Conservation (phyloP, 2,797 vertebrate genomes). For the Fundulus diaphanus region DNA sequence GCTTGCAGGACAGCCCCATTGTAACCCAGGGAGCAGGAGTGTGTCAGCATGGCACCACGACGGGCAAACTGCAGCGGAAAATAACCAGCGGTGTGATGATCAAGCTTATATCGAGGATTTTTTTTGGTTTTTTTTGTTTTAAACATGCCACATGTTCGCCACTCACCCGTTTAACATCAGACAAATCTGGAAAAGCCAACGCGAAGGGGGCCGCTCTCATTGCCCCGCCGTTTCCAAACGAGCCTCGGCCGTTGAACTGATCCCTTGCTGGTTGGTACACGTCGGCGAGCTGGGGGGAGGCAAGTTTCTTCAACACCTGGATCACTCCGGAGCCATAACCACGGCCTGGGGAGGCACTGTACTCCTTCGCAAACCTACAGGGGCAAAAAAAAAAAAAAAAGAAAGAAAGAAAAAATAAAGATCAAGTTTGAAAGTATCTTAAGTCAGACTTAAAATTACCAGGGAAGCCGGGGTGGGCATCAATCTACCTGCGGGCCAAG, state of each 20-base stretch:
- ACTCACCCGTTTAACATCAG: slow-evolving; percentile 88
- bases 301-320: slow-evolving; percentile 93
- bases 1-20: slow-evolving; percentile 96
- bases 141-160: background rate
- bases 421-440: background rate
- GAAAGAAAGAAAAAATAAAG: too few species aligned
- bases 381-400: slow-evolving; percentile 59
- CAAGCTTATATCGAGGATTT: background rate
- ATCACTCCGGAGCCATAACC: slow-evolving; percentile 92
- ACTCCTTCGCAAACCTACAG: slow-evolving; percentile 93
- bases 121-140: too few species aligned
- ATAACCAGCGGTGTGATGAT: background rate
- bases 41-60: slow-evolving; percentile 93
- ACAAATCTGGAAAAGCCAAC: slow-evolving; percentile 80
- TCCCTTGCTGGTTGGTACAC: slow-evolving; percentile 93
- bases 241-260: slow-evolving; percentile 95
- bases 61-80: slow-evolving; percentile 83
- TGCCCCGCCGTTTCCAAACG: slow-evolving; percentile 96
- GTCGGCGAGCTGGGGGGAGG: slow-evolving; percentile 87
- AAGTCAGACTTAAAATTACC: background rate
- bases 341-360: slow-evolving; percentile 88
- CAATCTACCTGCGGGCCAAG: slow-evolving; percentile 88
- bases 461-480: background rate
- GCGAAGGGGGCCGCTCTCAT: slow-evolving; percentile 94
- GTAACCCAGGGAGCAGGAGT: slow-evolving; percentile 95